Percentiles rank a stretch among this genome's conserved stretches.
Conservation (phyloP, 2,113 vertebrate genomes). For the Urocitellus parryii region DNA sequence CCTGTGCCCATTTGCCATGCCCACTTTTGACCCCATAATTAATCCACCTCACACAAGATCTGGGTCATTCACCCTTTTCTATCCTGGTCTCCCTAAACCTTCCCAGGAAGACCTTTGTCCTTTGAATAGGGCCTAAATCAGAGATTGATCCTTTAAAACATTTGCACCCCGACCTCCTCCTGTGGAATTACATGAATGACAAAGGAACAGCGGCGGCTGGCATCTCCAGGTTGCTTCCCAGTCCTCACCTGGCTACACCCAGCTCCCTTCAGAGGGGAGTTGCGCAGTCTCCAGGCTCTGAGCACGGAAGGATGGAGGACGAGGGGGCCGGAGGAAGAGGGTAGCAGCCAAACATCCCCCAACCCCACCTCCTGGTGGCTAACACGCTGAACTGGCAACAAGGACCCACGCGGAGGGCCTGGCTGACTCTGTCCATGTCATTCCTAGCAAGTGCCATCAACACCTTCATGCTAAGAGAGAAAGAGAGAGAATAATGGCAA, state of each 20-base stretch:
- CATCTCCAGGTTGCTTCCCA: neutral
- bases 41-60: neutral
- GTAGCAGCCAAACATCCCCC: too few relatives aligned
- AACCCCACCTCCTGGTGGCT: neutral
- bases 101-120: neutral
- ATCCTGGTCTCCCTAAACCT: neutral
- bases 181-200: neutral
- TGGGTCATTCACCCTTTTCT: neutral
- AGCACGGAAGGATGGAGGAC: accelerated
- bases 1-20: neutral
- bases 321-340: accelerated
- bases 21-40: neutral
- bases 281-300: accelerated
- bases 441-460: neutral
- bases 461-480: neutral
- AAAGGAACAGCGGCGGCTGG: neutral
- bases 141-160: neutral
- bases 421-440: neutral
- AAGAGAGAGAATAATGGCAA: neutral
- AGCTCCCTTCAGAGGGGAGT: too few relatives aligned
- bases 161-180: neutral
- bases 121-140: neutral
- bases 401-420: neutral
- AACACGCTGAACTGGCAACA: accelerated
- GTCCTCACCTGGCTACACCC: neutral